Conservation (phyloP, 2,888 invertebrate species). For the Laothoe populi region DNA sequence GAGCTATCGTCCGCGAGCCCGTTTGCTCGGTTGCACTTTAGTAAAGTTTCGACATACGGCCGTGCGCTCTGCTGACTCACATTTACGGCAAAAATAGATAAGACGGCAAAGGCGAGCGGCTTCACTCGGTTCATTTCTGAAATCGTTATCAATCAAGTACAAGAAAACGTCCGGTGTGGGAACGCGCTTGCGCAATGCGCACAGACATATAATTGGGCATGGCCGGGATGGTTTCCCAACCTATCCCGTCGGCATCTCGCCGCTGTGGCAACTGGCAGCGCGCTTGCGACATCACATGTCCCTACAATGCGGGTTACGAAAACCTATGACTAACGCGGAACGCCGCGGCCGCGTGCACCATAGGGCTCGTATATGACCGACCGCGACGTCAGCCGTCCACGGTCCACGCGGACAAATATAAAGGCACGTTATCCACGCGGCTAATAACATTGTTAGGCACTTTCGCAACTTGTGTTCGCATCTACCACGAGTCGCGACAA, state of each 20-base stretch:
- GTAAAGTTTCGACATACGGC: conserved; percentile 22
- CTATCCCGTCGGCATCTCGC: conserved; percentile 79
- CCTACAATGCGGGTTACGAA: conserved; percentile 83
- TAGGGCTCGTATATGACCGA: conserved; percentile 61
- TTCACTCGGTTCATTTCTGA: conserved; percentile 30
- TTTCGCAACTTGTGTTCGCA: conserved; percentile 62
- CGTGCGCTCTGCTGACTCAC: conserved; percentile 33
- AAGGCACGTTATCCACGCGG: conserved; percentile 56
- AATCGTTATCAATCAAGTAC: conserved; percentile 65
- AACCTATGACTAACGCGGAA: conserved; percentile 75
- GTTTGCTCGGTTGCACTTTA: conserved; percentile 23
- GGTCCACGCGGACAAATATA: conserved; percentile 53
- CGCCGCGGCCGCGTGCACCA: conserved; percentile 51
- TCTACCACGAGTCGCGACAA: conserved; percentile 36
- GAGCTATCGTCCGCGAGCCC: conserved; percentile 19
- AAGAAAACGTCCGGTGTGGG: conserved; percentile 62
- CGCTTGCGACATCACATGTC: conserved; percentile 79
- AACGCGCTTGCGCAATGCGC: conserved; percentile 64
- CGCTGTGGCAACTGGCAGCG: conserved; percentile 70
- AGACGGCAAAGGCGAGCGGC: conserved; percentile 36
- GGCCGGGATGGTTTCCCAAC: conserved; percentile 83
- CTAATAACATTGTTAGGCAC: conserved; percentile 48
- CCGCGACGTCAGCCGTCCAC: conserved; percentile 22
- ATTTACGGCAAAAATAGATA: conserved; percentile 33
- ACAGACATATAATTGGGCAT: conserved; percentile 78